Percentiles rank a stretch among this genome's conserved stretches.
These are phyloP conservation scores for Varanus salvator DNA, from an alignment of 2,113 vertebrate genomes.

Conservation along the genomic window DNA sequence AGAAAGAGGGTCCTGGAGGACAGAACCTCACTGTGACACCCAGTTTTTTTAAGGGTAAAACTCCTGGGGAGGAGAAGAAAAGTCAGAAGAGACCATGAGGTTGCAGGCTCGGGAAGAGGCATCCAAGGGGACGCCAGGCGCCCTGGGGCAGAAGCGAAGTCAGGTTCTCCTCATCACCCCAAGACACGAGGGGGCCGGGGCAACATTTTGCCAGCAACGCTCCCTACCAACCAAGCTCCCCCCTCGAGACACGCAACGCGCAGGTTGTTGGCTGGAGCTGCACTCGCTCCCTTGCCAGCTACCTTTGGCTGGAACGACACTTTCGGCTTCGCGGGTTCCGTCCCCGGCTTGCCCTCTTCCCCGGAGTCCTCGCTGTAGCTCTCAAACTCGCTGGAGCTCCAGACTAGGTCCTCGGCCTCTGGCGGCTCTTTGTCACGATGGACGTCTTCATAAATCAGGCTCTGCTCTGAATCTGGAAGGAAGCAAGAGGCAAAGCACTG, in stretches of 20 bases:
- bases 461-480: constrained; percentile 61
- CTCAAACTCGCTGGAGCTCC: constrained; percentile 98
- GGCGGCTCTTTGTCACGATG: constrained; percentile 64
- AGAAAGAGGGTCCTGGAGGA: no score
- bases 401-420: constrained; percentile 79
- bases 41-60: no score
- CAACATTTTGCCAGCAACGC: background rate
- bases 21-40: no score
- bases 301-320: constrained; percentile 83
- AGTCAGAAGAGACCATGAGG: no score
- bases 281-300: background rate
- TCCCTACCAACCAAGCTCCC: background rate
- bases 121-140: no score
- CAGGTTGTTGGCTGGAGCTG: no score
- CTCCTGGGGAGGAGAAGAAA: no score
- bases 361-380: constrained; percentile 93
- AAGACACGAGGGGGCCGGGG: background rate
- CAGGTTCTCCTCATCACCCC: background rate
- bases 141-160: background rate
- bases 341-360: constrained; percentile 78
- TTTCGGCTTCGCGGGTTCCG: constrained; percentile 68
- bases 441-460: constrained; percentile 86
- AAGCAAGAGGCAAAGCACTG: no score
- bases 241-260: background rate
- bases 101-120: no score